A percentile compares a stretch with the other conserved stretches of the same genome.
Evolutionary conservation across 2,113 vertebrate genomes (phyloP).

Genomic region (Recurvirostra avosetta): DNA sequence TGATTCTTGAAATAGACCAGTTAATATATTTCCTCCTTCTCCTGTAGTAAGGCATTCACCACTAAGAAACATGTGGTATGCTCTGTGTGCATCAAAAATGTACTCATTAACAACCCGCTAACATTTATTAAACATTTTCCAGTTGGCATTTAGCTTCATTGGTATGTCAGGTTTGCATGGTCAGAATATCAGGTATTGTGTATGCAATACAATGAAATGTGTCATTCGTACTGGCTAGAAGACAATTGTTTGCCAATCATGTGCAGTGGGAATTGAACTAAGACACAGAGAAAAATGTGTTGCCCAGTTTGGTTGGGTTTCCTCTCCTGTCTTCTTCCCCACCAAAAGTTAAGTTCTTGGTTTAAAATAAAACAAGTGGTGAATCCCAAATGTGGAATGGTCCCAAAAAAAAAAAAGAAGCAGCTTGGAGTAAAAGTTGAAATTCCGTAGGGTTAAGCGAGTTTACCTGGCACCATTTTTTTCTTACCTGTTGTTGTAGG

Average conservation of each 20-base stretch:
- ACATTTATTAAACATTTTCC: not conserved
- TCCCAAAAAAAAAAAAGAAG: not conserved
- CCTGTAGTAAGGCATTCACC: not conserved
- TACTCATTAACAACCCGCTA: not conserved
- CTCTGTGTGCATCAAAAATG: not conserved
- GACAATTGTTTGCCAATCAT: not conserved
- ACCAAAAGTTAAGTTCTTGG: not conserved
- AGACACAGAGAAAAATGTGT: not conserved
- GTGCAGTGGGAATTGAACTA: not conserved
- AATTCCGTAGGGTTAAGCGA: not conserved
- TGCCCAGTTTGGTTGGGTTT: not conserved
- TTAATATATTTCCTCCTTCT: not conserved
- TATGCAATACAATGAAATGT: not conserved
- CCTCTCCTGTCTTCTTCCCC: not conserved
- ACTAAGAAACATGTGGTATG: not conserved
- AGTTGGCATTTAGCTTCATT: not conserved
- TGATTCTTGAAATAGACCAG: not conserved
- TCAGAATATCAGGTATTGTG: not conserved
- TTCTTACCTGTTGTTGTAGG: not conserved
- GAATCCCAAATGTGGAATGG: not conserved
- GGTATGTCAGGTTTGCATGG: not conserved
- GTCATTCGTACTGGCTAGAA: not conserved
- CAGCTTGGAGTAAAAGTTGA: not conserved
- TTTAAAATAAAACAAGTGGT: not conserved
- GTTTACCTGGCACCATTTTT: not conserved